phyloP scores from a whole-genome alignment of 2,797 vertebrate genomes.

The Urosaurus nigricauda region DNA sequence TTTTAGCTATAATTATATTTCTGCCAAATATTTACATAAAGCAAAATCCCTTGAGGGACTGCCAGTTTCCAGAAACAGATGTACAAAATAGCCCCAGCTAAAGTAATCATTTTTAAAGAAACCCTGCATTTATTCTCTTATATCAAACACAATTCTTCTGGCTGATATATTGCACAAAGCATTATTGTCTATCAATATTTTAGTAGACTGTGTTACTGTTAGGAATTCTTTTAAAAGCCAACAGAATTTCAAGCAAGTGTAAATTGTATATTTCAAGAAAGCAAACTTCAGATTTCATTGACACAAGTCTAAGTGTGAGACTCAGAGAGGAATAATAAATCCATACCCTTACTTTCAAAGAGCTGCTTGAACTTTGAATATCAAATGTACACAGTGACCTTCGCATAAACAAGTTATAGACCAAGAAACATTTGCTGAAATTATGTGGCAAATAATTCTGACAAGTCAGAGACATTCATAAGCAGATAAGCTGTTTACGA shows the following conservation, averaged over 20 bases:
- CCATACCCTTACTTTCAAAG: background rate
- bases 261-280: constrained; percentile 50
- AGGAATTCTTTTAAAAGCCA: constrained; percentile 45
- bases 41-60: constrained; percentile 28
- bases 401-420: background rate
- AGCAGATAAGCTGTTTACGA: constrained; percentile 14
- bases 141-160: constrained; percentile 35
- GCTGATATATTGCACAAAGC: background rate
- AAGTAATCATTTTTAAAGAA: constrained; percentile 36
- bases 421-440: constrained; percentile 33
- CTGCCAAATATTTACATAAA: constrained; percentile 53
- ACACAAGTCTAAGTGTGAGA: background rate
- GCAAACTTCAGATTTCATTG: constrained; percentile 40
- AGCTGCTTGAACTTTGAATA: constrained; percentile 22
- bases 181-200: constrained; percentile 56
- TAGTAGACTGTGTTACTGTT: constrained; percentile 22
- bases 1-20: constrained; percentile 56
- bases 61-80: constrained; percentile 41
- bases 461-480: constrained; percentile 17
- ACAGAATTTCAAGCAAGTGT: constrained; percentile 31
- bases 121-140: constrained; percentile 34
- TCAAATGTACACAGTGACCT: constrained; percentile 1
- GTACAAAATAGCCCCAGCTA: constrained; percentile 32
- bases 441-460: constrained; percentile 19
- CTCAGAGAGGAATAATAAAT: constrained; percentile 1